phyloP scores from a whole-genome alignment of 2,797 vertebrate genomes.

The Linurgus olivaceus region DNA sequence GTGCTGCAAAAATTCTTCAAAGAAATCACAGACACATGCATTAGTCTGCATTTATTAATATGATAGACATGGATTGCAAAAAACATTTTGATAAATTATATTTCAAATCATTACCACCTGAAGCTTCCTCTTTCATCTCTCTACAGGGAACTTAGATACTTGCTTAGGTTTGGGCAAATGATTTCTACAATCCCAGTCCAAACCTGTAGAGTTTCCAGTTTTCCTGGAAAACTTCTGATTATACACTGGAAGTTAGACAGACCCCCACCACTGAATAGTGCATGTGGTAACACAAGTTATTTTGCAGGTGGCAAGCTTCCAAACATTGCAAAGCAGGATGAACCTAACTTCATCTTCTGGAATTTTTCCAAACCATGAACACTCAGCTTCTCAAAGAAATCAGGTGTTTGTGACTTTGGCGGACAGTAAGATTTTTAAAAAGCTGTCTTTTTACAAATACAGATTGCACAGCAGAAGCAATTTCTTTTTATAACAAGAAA shows the following conservation, averaged over 20 bases:
- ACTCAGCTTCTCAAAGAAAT: not conserved
- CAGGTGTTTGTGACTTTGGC: not conserved
- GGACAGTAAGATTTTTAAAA: not conserved
- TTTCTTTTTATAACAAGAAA: not conserved
- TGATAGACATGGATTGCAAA: not conserved
- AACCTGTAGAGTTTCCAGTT: not conserved
- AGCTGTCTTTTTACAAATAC: not conserved
- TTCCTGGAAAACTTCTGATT: not conserved
- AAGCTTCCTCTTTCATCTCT: not conserved
- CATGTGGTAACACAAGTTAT: not conserved
- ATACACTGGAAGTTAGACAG: not conserved
- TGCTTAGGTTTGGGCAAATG: not conserved
- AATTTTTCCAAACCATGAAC: not conserved
- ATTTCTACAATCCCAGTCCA: not conserved
- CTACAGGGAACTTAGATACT: not conserved
- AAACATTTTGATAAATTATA: not conserved
- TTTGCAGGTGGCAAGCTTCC: not conserved
- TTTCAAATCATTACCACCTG: not conserved
- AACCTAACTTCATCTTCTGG: not conserved
- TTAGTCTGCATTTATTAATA: not conserved
- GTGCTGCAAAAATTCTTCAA: not conserved
- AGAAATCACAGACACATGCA: not conserved
- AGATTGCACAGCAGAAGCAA: not conserved
- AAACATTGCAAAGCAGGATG: not conserved
- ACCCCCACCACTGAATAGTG: not conserved